Percentiles rank a stretch among this genome's conserved stretches.
Conservation (phyloP, 1,140 invertebrate genomes). For the Drosophila virilis region DNA sequence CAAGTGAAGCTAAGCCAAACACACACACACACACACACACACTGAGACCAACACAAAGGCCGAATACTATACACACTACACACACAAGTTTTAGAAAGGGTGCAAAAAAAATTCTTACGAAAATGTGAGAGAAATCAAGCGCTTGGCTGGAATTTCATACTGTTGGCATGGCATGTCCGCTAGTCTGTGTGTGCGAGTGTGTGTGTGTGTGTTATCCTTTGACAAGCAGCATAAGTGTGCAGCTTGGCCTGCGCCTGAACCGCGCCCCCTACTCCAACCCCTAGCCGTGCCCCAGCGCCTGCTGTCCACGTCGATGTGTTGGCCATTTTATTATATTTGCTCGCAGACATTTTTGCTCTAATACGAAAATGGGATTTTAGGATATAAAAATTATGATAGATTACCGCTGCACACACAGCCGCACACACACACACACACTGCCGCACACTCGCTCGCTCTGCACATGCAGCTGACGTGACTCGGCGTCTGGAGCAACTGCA, state of each 20-base stretch:
- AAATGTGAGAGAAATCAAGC: conserved; percentile 71
- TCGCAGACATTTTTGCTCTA: conserved; percentile 83
- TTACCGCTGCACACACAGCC: conserved; percentile 67
- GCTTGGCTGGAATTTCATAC: conserved; percentile 79
- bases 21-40: conserved; percentile 33
- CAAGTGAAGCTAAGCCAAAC: conserved; percentile 56
- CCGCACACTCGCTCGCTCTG: not conserved
- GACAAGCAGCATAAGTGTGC: conserved; percentile 75
- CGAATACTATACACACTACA: conserved; percentile 32
- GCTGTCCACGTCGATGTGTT: conserved; percentile 68
- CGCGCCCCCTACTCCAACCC: conserved; percentile 6
- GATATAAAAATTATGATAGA: conserved; percentile 84
- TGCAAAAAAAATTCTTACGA: conserved; percentile 46
- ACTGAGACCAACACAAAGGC: conserved; percentile 18
- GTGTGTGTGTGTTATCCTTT: conserved; percentile 72
- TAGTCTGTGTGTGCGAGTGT: conserved; percentile 18
- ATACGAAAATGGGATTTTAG: conserved; percentile 84
- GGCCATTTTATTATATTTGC: conserved; percentile 82
- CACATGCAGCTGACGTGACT: conserved; percentile 34
- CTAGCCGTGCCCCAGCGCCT: conserved; percentile 23
- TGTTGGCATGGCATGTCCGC: conserved; percentile 56
- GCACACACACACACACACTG: conserved; percentile 20
- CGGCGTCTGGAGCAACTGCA: conserved; percentile 34
- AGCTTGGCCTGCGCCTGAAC: conserved; percentile 35
- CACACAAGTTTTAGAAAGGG: conserved; percentile 35